A percentile compares a stretch with the other conserved stretches of the same genome.
Evolutionary conservation across 64 coral and sea anemone species (phyloP).

Genomic region (Stichodactyla helianthus): DNA sequence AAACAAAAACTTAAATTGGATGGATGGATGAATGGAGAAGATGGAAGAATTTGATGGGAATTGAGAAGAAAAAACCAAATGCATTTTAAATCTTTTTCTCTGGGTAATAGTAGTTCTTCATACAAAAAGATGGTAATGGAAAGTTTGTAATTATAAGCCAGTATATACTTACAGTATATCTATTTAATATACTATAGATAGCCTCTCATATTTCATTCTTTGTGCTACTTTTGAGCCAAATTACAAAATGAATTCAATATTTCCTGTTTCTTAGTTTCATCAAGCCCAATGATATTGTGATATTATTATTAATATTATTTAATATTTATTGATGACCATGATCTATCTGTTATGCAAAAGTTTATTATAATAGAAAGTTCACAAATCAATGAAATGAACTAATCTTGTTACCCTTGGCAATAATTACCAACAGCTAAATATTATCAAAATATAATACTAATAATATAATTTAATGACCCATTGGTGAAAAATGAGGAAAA

Average conservation of each 20-base stretch:
- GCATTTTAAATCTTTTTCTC: too few relatives aligned
- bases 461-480: neutral
- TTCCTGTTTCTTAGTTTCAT: neutral
- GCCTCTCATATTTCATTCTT: too few relatives aligned
- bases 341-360: neutral
- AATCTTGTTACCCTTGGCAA: neutral
- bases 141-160: too few relatives aligned
- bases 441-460: slow-evolving; percentile 17
- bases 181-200: too few relatives aligned
- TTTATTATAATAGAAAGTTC: slow-evolving; percentile 9
- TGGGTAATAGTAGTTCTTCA: too few relatives aligned
- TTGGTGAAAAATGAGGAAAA: neutral
- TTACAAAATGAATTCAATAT: neutral
- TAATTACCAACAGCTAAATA: neutral
- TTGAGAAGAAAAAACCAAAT: too few relatives aligned
- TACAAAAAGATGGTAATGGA: too few relatives aligned
- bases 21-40: neutral
- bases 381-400: slow-evolving; percentile 17
- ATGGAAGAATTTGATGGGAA: neutral
- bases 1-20: too few relatives aligned
- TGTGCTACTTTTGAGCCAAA: neutral
- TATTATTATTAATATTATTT: neutral
- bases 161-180: too few relatives aligned
- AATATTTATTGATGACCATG: neutral
- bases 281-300: neutral